Conservation (phyloP, 2,113 vertebrate species). For the Istiophorus platypterus region DNA sequence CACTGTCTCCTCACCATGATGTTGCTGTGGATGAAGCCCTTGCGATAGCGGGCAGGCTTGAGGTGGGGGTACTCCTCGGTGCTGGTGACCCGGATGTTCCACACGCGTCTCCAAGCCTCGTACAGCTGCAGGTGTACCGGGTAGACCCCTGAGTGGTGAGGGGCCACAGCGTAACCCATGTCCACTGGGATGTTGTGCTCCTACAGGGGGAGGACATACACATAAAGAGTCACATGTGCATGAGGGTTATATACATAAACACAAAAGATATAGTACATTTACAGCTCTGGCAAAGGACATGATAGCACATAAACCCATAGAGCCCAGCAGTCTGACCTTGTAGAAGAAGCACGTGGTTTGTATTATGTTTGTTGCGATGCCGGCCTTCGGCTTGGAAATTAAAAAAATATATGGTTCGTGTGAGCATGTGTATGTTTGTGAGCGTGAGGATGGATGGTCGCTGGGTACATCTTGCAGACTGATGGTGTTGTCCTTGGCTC, state of each 20-base stretch:
- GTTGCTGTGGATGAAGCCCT: conserved; percentile 94
- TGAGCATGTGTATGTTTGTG: conserved; percentile 40
- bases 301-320: conserved; percentile 46
- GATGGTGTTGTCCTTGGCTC: conserved; percentile 80
- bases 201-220: conserved; percentile 73
- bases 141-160: conserved; percentile 97
- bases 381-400: conserved; percentile 70
- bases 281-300: conserved; percentile 52
- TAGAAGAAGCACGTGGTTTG: conserved; percentile 30
- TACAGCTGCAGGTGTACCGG: conserved; percentile 97
- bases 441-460: conserved; percentile 56
- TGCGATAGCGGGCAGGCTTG: conserved; percentile 94
- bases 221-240: not conserved
- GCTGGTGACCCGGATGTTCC: conserved; percentile 96
- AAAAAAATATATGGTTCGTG: conserved; percentile 52
- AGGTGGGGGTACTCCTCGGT: conserved; percentile 98
- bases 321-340: conserved; percentile 56
- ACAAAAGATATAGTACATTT: conserved; percentile 42
- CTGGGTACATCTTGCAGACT: conserved; percentile 66
- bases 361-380: conserved; percentile 61
- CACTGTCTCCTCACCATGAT: conserved; percentile 89
- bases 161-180: conserved; percentile 96
- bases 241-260: conserved; percentile 58
- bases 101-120: conserved; percentile 96
- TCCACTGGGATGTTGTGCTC: conserved; percentile 95